These are phyloP conservation scores for Physella acuta DNA, from an alignment of 1,140 invertebrate genomes.

Conservation along the genomic window DNA sequence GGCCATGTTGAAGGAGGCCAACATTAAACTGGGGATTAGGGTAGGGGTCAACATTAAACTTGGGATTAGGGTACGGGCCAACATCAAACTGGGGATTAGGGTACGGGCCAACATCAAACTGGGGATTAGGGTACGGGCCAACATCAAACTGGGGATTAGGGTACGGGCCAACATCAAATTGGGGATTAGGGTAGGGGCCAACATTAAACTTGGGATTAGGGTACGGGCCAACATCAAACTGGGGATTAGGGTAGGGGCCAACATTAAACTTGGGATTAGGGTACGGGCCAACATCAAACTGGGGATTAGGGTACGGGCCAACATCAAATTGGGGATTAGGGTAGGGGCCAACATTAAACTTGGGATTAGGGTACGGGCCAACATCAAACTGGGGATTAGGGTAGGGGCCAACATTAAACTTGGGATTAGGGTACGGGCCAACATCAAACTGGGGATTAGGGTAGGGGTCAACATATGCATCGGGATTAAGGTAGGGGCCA, in stretches of 20 bases:
- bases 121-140: background rate
- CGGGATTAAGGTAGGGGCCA: background rate
- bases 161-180: background rate
- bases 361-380: background rate
- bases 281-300: no score
- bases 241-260: background rate
- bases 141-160: background rate
- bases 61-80: background rate
- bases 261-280: background rate
- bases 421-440: no score
- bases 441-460: background rate
- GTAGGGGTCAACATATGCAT: background rate
- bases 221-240: background rate
- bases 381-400: background rate
- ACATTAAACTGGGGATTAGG: background rate
- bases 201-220: background rate
- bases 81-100: background rate
- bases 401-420: background rate
- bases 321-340: background rate
- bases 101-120: background rate
- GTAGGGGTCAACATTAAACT: background rate
- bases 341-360: background rate
- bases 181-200: background rate
- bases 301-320: background rate
- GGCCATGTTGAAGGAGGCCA: background rate